Conservation (phyloP, 2,797 vertebrate genomes). For the Sylvia borin region DNA sequence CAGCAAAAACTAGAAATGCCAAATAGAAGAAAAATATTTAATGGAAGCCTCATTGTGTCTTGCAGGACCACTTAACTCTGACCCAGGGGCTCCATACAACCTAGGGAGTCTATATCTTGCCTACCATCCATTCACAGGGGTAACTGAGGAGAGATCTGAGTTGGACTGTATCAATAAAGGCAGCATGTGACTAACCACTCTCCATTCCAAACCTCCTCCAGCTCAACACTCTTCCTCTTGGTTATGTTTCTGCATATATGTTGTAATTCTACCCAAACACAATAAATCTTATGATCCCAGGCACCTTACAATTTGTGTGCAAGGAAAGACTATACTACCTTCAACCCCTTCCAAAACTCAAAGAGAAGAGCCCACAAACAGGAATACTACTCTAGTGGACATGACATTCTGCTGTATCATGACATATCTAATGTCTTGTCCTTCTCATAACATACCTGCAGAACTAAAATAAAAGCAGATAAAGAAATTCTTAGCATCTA, state of each 20-base stretch:
- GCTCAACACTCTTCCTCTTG: neutral
- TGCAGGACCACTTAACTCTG: neutral
- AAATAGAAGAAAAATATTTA: neutral
- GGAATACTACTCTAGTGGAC: neutral
- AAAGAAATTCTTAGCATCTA: neutral
- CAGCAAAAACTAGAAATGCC: neutral
- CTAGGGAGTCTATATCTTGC: neutral
- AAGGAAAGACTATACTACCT: neutral
- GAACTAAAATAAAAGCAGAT: neutral
- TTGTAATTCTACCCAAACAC: neutral
- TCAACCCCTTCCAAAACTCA: neutral
- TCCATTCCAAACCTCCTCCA: neutral
- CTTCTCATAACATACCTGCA: neutral
- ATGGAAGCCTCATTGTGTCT: neutral
- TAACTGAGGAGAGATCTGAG: neutral
- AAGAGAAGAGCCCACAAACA: neutral
- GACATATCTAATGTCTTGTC: neutral
- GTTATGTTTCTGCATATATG: neutral
- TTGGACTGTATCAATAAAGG: neutral
- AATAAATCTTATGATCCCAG: neutral
- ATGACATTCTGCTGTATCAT: neutral
- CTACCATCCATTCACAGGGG: neutral
- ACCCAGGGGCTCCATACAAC: neutral
- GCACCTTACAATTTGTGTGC: neutral
- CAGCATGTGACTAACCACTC: neutral